Conservation (phyloP, 2,113 vertebrate genomes). For the Chauna torquata region DNA sequence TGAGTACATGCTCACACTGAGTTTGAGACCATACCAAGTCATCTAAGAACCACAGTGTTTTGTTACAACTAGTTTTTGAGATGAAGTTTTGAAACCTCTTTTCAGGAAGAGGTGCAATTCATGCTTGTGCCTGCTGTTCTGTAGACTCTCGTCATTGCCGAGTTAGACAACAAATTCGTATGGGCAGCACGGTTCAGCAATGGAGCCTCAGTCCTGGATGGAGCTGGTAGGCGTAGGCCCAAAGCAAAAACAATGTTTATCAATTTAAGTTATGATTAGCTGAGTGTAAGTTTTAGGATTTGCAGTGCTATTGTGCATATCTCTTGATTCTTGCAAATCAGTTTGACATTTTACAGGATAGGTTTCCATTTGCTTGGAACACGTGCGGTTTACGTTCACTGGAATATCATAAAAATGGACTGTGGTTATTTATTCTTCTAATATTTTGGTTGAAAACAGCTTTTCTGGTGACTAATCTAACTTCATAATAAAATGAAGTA, state of each 20-base stretch:
- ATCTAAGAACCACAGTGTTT: neutral
- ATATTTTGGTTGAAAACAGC: neutral
- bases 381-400: neutral
- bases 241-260: neutral
- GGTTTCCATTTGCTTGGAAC: neutral
- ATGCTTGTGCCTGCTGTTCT: neutral
- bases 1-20: neutral
- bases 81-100: neutral
- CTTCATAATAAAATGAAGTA: neutral
- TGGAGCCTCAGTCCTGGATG: neutral
- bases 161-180: neutral
- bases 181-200: neutral
- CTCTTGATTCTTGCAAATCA: neutral
- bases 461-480: neutral
- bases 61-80: neutral
- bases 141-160: accelerated
- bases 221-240: neutral
- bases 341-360: neutral
- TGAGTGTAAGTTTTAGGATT: neutral
- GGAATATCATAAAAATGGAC: neutral
- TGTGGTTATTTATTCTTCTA: neutral
- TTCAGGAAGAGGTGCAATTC: neutral
- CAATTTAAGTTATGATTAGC: neutral
- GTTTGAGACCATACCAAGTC: neutral
- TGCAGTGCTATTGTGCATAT: neutral